Percentiles rank a stretch among this genome's conserved stretches.
Evolutionary conservation across 2,797 vertebrate species (phyloP).

Genomic region (Heterohyrax brucei): DNA sequence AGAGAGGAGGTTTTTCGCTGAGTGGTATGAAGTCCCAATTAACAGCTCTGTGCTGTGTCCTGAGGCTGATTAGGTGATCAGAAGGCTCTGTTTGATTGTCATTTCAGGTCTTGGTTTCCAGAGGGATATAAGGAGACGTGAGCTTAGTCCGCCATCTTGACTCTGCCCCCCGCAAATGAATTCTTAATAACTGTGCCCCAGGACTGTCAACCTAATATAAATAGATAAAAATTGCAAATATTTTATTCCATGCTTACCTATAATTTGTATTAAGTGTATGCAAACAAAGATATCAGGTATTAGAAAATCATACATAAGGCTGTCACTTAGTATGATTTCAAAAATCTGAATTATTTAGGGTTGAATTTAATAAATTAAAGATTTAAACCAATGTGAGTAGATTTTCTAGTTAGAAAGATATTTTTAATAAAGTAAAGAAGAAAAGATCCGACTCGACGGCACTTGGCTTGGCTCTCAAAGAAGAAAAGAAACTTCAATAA

Average conservation of each 20-base stretch:
- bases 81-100: no score
- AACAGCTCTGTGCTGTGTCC: no score
- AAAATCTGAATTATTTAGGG: background rate
- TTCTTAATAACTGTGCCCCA: no score
- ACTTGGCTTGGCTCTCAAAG: no score
- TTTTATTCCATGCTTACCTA: background rate
- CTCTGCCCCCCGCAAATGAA: no score
- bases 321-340: background rate
- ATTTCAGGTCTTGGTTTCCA: no score
- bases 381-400: background rate
- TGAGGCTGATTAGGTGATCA: no score
- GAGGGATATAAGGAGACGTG: no score
- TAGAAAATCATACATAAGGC: background rate
- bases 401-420: background rate
- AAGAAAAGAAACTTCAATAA: background rate
- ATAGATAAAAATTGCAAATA: background rate
- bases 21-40: no score
- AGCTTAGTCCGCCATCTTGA: no score
- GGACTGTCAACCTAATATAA: background rate
- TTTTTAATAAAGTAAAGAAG: background rate
- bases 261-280: background rate
- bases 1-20: no score
- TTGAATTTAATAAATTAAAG: background rate
- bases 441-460: no score
- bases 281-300: background rate